Conservation (phyloP, 2,888 invertebrate genomes). For the Cetonia aurata region DNA sequence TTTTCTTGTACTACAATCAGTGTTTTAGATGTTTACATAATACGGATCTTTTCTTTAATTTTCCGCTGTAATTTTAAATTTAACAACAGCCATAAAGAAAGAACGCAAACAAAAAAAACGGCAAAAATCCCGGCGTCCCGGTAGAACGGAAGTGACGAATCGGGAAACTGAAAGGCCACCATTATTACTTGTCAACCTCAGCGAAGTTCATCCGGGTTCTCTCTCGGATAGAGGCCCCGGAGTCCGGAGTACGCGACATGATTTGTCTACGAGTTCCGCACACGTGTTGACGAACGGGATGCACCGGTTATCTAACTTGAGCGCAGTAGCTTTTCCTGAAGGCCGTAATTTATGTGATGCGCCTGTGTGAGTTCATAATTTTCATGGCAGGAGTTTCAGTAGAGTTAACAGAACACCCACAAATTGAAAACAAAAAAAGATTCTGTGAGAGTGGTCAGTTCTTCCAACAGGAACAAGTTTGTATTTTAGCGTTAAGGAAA, state of each 20-base stretch:
- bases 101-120: slow-evolving; percentile 20
- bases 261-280: slow-evolving; percentile 44
- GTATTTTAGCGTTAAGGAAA: too few species aligned
- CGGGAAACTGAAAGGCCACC: slow-evolving; percentile 33
- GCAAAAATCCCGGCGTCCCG: slow-evolving; percentile 7
- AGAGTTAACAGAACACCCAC: slow-evolving; percentile 35
- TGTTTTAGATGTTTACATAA: too few species aligned
- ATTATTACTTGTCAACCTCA: slow-evolving; percentile 35
- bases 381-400: slow-evolving; percentile 33
- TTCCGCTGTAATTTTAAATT: neutral
- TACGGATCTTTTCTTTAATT: neutral
- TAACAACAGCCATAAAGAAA: neutral
- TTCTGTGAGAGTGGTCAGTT: slow-evolving; percentile 16
- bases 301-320: slow-evolving; percentile 32
- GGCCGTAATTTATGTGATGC: slow-evolving; percentile 41
- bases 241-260: slow-evolving; percentile 30
- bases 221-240: slow-evolving; percentile 26
- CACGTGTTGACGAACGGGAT: slow-evolving; percentile 41
- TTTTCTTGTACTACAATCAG: too few species aligned
- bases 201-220: slow-evolving; percentile 26
- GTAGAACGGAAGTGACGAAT: slow-evolving; percentile 27
- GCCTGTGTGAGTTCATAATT: slow-evolving; percentile 35
- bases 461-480: neutral
- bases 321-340: slow-evolving; percentile 36
- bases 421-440: slow-evolving; percentile 32